Evolutionary conservation across 2,888 invertebrate species (phyloP).

Genomic region (Luperina testacea): DNA sequence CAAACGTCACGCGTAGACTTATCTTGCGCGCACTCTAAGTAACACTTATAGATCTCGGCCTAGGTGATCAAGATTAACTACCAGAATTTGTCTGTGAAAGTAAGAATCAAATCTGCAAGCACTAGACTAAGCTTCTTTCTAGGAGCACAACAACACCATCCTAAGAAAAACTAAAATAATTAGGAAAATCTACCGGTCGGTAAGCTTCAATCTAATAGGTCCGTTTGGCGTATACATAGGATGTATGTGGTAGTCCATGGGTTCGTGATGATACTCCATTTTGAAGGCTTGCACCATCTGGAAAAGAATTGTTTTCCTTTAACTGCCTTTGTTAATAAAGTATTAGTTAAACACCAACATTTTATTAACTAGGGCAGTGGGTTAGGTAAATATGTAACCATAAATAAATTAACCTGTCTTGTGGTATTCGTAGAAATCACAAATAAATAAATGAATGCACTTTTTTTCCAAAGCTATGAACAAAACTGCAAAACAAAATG

Average conservation of each 20-base stretch:
- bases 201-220: slow-evolving; percentile 91
- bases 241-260: slow-evolving; percentile 91
- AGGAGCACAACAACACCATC: background rate
- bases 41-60: background rate
- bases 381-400: background rate
- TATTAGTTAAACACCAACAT: background rate
- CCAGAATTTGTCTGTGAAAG: background rate
- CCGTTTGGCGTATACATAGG: slow-evolving; percentile 93
- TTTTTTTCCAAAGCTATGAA: background rate
- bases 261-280: slow-evolving; percentile 91
- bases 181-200: slow-evolving; percentile 79
- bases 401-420: background rate
- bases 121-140: background rate
- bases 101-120: background rate
- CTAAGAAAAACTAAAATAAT: background rate
- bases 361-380: background rate
- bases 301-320: too few species aligned
- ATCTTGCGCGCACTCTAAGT: background rate
- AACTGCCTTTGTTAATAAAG: background rate
- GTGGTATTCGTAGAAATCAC: background rate
- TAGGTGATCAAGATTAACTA: background rate
- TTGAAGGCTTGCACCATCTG: slow-evolving; percentile 92
- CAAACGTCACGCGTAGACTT: too few species aligned
- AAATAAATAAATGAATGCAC: background rate
- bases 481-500: background rate